phyloP scores from a whole-genome alignment of 2,113 vertebrate species.

The Upupa epops region DNA sequence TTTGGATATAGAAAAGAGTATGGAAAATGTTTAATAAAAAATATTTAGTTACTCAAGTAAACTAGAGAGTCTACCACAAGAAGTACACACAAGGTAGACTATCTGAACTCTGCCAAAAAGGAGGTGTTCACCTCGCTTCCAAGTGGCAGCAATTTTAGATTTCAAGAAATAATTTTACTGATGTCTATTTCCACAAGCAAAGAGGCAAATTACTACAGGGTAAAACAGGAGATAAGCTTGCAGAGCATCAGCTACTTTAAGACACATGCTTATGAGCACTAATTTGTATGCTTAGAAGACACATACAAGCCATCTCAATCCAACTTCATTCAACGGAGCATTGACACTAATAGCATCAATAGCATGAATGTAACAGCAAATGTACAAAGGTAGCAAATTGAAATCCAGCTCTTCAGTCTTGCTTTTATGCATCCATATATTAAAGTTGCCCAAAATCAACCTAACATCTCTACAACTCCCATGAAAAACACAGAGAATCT shows the following conservation, averaged over 20 bases:
- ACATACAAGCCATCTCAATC: neutral
- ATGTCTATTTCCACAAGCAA: neutral
- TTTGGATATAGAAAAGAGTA: neutral
- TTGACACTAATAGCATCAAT: neutral
- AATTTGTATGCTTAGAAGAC: neutral
- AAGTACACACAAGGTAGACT: neutral
- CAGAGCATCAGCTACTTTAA: neutral
- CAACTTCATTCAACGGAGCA: neutral
- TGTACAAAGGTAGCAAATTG: neutral
- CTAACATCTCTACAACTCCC: neutral
- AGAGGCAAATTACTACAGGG: neutral
- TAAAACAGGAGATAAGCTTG: neutral
- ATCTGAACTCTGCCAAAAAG: neutral
- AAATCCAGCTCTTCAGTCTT: neutral
- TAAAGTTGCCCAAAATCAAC: neutral
- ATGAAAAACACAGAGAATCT: neutral
- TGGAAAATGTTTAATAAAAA: too few relatives aligned
- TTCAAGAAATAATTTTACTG: neutral
- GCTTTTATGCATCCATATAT: neutral
- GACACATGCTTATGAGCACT: neutral
- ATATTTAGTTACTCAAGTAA: too few relatives aligned
- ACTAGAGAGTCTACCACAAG: neutral
- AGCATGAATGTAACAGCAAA: neutral
- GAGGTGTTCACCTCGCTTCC: neutral
- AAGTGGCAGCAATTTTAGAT: neutral